Base-by-base conservation (phyloP, 2,113 vertebrate genomes). In the Pholis gunnellus region DNA sequence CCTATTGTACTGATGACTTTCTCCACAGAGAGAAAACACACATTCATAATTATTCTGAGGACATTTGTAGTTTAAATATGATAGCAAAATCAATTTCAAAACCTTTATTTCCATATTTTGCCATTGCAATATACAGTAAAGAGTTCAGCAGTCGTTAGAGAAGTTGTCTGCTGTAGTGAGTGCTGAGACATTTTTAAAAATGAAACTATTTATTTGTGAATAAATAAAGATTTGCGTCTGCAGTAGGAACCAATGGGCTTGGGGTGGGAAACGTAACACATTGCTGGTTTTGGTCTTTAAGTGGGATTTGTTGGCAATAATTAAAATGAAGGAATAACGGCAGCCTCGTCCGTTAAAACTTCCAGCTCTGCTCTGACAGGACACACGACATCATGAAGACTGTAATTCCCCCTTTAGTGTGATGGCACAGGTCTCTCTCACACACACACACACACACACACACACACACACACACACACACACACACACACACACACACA, bases 401-500 rank as follows among this genome's bases (percentile, higher is more conserved):
- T n/a, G n/a, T n/a, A n/a, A n/a, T n/a, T n/a, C n/a, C n/a, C n/a
- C n/a, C n/a, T n/a, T 70, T 34, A 66, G 60, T 57, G 38, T 14
- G 72, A 88, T 87, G 82, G 70, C 88, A 88, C 87, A 52, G 61
- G 52, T 60, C n/a, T n/a, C n/a, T n/a, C n/a, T n/a, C n/a, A n/a
- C n/a, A n/a, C n/a, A n/a, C n/a, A n/a, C n/a, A n/a, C n/a, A n/a
- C n/a, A n/a, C n/a, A n/a, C n/a, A n/a, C n/a, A n/a, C n/a, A n/a
- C n/a, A n/a, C n/a, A n/a, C n/a, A n/a, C n/a, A n/a, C n/a, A n/a
- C n/a, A n/a, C n/a, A n/a, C n/a, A n/a, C n/a, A n/a, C n/a, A n/a
- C n/a, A n/a, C n/a, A n/a, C n/a, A n/a, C n/a, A n/a, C n/a, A n/a
- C n/a, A n/a, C n/a, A n/a, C n/a, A n/a, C n/a, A n/a, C n/a, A n/a